Evolutionary conservation across 2,888 invertebrate species (phyloP), one percentile per base, ranked within the genome.

Genomic region (Andrena flavipes): DNA sequence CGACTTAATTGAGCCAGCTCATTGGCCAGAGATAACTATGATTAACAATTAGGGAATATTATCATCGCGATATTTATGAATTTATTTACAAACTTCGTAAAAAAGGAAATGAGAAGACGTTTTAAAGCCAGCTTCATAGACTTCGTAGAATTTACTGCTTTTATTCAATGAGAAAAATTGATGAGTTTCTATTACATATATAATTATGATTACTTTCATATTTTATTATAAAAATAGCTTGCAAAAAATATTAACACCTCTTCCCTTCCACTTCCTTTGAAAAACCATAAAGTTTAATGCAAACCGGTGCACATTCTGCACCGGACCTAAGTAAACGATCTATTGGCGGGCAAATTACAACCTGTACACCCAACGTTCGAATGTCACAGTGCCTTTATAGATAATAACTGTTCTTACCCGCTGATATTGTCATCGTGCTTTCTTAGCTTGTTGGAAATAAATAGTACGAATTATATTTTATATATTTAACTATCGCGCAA

Each of bases 301-400:
- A 8, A 56, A 56, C 4, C 20, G 20, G 5, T 33, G 56, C 56
- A 56, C 35, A 23, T 16, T 59, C 13, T 59, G 13, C 7, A 42
- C 26, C 10, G 20, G 16, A 33, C 0, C 0, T n/a, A 16, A 23
- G 33, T 13, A 16, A 23, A 42, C 7, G 8, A 54, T 80, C 20
- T 51, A 29, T 84, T 79, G 84, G 84, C 84, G 84, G 84, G 84
- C 65, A 82, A 84, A 83, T 83, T 71, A 71, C 81, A 83, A 81
- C 81, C 83, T 81, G 29, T 68, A 74, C 70, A 16, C 10, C 6
- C 1, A 16, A 5, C 6, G 35, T 70, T 77, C 59, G 54, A 74
- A 74, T 42, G 13, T 0, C 16, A 5, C 29, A 23, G 26, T 82
- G 42, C 48, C 51, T 68, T 59, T 0, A 7, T 2, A 30, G 51